Evolutionary conservation across 2,113 vertebrate genomes (phyloP), one percentile per base, ranked within the genome.

Genomic region (Oxyruncus cristatus): DNA sequence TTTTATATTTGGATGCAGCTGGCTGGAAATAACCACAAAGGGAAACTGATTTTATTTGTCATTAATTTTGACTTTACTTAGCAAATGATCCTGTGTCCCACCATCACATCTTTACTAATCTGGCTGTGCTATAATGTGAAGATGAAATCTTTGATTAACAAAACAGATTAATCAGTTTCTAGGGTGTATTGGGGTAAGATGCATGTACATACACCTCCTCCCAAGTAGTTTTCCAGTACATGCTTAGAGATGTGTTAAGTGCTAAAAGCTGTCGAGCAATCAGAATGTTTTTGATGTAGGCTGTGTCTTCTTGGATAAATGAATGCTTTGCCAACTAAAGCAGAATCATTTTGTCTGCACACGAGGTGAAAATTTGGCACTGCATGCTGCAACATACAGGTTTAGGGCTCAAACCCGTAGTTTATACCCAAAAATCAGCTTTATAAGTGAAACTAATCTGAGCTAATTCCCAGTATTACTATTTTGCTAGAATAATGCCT

Each of bases 1-100:
- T 97, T 98, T 98, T 97, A 97, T 96, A 97, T 97, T 96, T 96
- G 90, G 96, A 97, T 98, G 95, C 97, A 98, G 98, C 97, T 98
- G 97, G 93, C 97, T 97, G 93, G 96, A 97, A 97, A 97, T 84
- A 97, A 95, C 87, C 97, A 98, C 98, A 98, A 98, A 98, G 94
- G 94, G 93, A 98, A 96, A 84, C 88, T 95, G 96, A 95, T 98
- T 98, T 97, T 97, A 97, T 97, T 97, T 97, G 98, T 96, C 96
- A 97, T 98, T 98, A 98, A 98, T 98, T 98, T 97, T 97, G 97
- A 98, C 97, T 98, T 97, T 72, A 93, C 87, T 98, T 97, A 67
- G 95, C 92, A 96, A 97, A 95, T 76, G 89, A 89, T 96, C 88
- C 58, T 32, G 84, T 68, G 50, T 35, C 79, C 88, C 53, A 52